Evolutionary conservation across 2,797 vertebrate species (phyloP).

Genomic region (Tamandua tetradactyla): DNA sequence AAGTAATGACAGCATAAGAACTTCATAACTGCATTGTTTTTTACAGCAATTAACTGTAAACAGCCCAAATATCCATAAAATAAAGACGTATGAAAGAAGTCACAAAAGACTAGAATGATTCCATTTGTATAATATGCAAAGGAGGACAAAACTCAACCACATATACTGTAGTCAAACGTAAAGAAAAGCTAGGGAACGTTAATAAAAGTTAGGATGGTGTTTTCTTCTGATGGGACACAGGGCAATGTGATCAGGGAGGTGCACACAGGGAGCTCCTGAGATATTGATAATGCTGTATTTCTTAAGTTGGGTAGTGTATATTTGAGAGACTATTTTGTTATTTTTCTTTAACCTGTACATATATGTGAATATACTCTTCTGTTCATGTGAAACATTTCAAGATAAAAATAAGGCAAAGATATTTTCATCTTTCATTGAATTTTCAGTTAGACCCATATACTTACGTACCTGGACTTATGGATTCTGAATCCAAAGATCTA

Average conservation of each 20-base stretch:
- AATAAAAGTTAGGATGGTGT: neutral
- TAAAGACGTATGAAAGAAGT: neutral
- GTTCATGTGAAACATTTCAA: neutral
- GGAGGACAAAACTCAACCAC: slow-evolving; percentile 19
- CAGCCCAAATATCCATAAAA: neutral
- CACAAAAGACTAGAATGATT: slow-evolving; percentile 4
- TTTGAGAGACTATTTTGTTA: neutral
- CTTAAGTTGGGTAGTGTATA: neutral
- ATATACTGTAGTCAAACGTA: neutral
- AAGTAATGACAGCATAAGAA: neutral
- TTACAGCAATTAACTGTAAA: slow-evolving; percentile 20
- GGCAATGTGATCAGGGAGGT: neutral
- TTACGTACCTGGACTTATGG: slow-evolving; percentile 95
- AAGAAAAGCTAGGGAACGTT: neutral
- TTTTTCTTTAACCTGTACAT: slow-evolving; percentile 34
- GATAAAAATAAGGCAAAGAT: slow-evolving; percentile 22
- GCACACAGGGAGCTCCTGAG: neutral
- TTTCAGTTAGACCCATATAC: slow-evolving; percentile 34
- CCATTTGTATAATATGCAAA: slow-evolving; percentile 9
- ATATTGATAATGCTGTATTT: neutral
- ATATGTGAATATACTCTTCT: neutral
- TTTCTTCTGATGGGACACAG: neutral
- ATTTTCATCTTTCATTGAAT: slow-evolving; percentile 20
- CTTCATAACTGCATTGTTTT: too few species aligned
- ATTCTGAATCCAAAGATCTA: slow-evolving; percentile 97